Evolutionary conservation across 1,140 invertebrate genomes (phyloP).

Genomic region (Psix sp.): DNA sequence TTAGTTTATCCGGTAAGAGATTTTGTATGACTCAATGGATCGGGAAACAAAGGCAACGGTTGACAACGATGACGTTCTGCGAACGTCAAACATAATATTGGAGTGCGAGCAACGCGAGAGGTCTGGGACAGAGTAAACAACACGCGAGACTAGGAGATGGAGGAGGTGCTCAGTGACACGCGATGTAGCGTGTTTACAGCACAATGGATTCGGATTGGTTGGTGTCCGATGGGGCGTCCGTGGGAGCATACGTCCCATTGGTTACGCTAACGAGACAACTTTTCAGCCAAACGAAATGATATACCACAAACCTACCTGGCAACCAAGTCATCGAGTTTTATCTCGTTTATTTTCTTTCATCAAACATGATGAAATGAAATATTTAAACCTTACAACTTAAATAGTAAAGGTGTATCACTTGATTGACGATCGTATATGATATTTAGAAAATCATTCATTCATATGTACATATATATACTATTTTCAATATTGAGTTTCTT

Average conservation of each 20-base stretch:
- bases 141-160: conserved; percentile 63
- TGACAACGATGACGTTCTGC: conserved; percentile 40
- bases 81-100: conserved; percentile 24
- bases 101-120: conserved; percentile 31
- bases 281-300: conserved; percentile 74
- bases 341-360: conserved; percentile 44
- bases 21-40: background rate
- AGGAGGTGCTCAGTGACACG: conserved; percentile 75
- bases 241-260: conserved; percentile 71
- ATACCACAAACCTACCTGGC: conserved; percentile 66
- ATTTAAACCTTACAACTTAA: conserved; percentile 65
- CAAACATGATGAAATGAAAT: conserved; percentile 69
- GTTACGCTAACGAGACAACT: conserved; percentile 73
- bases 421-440: no score
- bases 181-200: conserved; percentile 72
- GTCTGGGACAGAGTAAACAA: conserved; percentile 45
- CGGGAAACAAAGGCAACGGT: background rate
- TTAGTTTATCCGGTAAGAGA: no score
- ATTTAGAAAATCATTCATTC: conserved; percentile 8
- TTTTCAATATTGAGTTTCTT: no score
- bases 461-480: background rate
- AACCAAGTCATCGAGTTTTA: conserved; percentile 17
- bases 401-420: no score
- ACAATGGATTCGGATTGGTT: conserved; percentile 66
- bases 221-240: conserved; percentile 68